These are phyloP conservation scores for Artibeus jamaicensis DNA, from an alignment of 2,797 vertebrate genomes.

Conservation along the genomic window DNA sequence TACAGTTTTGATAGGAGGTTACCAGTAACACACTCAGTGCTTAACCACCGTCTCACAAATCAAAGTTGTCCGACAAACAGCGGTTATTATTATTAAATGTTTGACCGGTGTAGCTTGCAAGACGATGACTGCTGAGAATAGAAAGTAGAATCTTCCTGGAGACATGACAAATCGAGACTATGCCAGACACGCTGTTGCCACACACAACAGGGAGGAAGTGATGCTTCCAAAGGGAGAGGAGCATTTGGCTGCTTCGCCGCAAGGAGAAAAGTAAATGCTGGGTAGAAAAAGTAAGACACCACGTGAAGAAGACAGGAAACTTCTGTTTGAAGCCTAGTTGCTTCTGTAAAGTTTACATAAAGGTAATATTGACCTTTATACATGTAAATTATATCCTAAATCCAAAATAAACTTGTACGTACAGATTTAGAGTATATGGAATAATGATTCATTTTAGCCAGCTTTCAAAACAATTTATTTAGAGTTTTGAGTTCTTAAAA, in stretches of 20 bases:
- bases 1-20: background rate
- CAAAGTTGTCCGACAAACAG: background rate
- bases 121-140: background rate
- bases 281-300: background rate
- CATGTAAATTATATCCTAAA: background rate
- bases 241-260: background rate
- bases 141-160: background rate
- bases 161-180: background rate
- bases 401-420: background rate
- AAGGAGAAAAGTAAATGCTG: background rate
- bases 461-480: background rate
- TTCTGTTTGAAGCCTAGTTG: background rate
- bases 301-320: background rate
- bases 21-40: background rate
- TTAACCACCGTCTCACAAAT: background rate
- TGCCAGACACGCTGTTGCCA: background rate
- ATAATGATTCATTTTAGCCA: slow-evolving; percentile 4
- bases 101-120: background rate
- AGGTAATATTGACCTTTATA: background rate
- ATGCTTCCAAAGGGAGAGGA: background rate
- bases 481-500: background rate
- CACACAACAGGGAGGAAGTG: background rate
- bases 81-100: background rate
- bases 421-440: background rate
- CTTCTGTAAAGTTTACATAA: background rate